Evolutionary conservation across 1,140 invertebrate genomes (phyloP).

Genomic region (Drosophila saltans): DNA sequence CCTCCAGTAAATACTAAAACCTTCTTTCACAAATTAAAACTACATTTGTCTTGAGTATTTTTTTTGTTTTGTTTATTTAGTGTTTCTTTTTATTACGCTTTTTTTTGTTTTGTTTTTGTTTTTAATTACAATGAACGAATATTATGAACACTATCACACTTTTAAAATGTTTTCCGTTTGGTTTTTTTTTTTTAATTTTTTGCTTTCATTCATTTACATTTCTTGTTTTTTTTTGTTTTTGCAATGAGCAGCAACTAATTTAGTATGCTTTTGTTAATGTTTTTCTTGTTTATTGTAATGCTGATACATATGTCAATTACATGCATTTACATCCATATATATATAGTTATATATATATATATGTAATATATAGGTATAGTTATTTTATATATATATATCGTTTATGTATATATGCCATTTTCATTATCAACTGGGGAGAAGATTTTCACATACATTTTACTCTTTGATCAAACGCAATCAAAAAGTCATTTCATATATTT

Average conservation of each 20-base stretch:
- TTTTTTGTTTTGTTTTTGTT: conserved; percentile 42
- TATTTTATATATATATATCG: conserved; percentile 45
- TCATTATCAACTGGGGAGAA: not conserved
- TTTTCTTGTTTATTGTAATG: conserved; percentile 65
- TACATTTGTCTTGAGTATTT: conserved; percentile 27
- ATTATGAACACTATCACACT: conserved; percentile 81
- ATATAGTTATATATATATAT: conserved; percentile 60
- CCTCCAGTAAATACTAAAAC: not conserved
- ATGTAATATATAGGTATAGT: conserved; percentile 62
- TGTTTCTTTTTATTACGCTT: conserved; percentile 15
- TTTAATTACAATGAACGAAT: conserved; percentile 79
- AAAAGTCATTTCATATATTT: conserved; percentile 55
- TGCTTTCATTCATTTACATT: conserved; percentile 27
- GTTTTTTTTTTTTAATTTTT: conserved; percentile 12
- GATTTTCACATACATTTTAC: conserved; percentile 53
- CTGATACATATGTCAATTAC: conserved; percentile 57
- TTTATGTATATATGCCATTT: conserved; percentile 45
- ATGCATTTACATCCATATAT: conserved; percentile 58
- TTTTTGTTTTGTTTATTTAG: conserved; percentile 57
- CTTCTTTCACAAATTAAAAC: conserved; percentile 23
- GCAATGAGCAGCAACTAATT: conserved; percentile 68
- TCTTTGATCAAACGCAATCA: conserved; percentile 79
- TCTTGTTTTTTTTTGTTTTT: conserved; percentile 20
- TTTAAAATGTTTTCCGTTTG: conserved; percentile 65
- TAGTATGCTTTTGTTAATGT: conserved; percentile 43